Evolutionary conservation across 2,888 invertebrate genomes (phyloP).

Genomic region (Petrophora chlorosata): DNA sequence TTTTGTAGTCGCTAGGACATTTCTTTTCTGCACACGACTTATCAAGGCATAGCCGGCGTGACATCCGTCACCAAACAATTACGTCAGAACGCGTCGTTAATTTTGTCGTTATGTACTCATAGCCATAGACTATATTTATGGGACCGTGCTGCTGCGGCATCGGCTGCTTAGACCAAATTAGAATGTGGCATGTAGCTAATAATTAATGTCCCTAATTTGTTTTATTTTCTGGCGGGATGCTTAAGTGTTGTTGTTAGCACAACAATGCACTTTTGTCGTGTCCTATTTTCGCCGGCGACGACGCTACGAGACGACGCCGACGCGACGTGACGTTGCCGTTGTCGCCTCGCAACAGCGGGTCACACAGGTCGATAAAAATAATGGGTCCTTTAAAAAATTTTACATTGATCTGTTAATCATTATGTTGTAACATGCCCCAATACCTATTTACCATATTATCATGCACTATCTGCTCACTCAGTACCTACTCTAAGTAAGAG

Average conservation of each 20-base stretch:
- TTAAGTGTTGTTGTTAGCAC: constrained; percentile 4
- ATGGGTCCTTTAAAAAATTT: too few relatives aligned
- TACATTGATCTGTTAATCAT: too few relatives aligned
- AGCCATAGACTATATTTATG: background rate
- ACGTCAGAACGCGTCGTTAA: constrained; percentile 43
- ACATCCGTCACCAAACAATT: constrained; percentile 37
- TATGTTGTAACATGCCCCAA: too few relatives aligned
- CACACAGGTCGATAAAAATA: too few relatives aligned
- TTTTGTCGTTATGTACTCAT: constrained; percentile 26
- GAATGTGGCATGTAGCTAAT: constrained; percentile 20
- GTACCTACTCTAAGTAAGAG: too few relatives aligned
- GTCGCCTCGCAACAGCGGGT: too few relatives aligned
- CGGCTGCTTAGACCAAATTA: constrained; percentile 17
- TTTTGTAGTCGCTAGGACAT: background rate
- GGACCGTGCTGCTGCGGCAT: constrained; percentile 7
- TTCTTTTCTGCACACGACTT: constrained; percentile 28
- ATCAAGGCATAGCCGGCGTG: constrained; percentile 17
- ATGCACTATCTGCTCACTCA: background rate
- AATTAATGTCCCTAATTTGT: constrained; percentile 19
- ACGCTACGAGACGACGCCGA: constrained; percentile 1
- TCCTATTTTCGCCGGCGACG: constrained; percentile 17
- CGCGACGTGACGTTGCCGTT: too few relatives aligned
- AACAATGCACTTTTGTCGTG: constrained; percentile 11
- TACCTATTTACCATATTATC: too few relatives aligned
- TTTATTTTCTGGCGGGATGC: constrained; percentile 13